Evolutionary conservation across 2,113 vertebrate species (phyloP), one percentile per base, ranked within the genome.

Genomic region (Plectropomus leopardus): DNA sequence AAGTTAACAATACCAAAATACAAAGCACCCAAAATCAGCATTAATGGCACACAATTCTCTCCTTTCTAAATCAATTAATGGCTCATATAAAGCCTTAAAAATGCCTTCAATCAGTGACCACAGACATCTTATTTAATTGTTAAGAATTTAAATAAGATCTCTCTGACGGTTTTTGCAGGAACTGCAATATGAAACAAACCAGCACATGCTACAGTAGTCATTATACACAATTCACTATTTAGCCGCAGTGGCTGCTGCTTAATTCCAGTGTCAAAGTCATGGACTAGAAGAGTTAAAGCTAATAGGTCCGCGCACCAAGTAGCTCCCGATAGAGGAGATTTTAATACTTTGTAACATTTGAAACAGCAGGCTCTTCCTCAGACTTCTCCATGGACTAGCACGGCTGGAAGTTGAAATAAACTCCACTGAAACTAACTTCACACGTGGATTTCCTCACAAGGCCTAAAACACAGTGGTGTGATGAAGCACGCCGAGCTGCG

Each of bases 151-250:
- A 48, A 40, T 10, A 40, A 40, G 36, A 7, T 10, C 8, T 3
- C 34, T 45, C 28, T 58, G 34, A 21, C 19, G 19, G 42, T 23
- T 79, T 30, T 34, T 44, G 6, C n/a, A 45, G 16, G 23, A 48
- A 15, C 72, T 70, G 28, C 48, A 64, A 23, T 48, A 3, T 58
- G 23, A 64, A 76, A 51, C 24, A 44, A n/a, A 34, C 4, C 36
- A 40, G 36, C 36, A 40, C 36, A 4, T 32, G 32, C 32, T 40
- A 10, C 2, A 40, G 4, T 16, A 32, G 61, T 44, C 54, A 73
- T 80, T 42, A 80, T 44, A 64, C 65, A 65, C 17, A 57, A 72
- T 75, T 66, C 30, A 68, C 57, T 67, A 68, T 61, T 66, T 47
- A 72, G 67, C 36, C 1, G 4, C 24, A 32, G 16, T 26, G 23